Conservation (phyloP, 1,140 invertebrate species). For the Pantala flavescens region DNA sequence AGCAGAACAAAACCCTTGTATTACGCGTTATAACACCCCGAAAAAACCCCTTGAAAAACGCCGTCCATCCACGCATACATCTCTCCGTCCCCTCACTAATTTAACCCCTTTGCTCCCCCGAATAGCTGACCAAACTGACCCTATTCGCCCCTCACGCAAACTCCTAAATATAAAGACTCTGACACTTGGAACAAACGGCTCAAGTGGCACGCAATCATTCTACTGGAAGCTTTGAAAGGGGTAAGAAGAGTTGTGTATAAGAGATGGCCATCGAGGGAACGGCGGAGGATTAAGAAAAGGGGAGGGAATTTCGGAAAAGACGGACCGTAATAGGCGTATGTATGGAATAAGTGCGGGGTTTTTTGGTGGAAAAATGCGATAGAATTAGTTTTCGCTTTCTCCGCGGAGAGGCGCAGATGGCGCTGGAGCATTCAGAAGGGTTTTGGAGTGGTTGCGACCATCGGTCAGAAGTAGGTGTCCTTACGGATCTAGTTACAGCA, state of each 20-base stretch:
- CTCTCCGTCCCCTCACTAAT: not conserved
- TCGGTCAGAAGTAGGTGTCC: too few relatives aligned
- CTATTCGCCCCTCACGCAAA: not conserved
- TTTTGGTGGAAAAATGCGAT: too few relatives aligned
- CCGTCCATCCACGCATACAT: not conserved
- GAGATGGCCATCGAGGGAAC: not conserved
- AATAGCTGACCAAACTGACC: slow-evolving; percentile 4
- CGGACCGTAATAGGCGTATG: too few relatives aligned
- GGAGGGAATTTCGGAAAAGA: not conserved
- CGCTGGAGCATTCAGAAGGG: too few relatives aligned
- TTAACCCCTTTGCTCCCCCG: not conserved
- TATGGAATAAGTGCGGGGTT: too few relatives aligned
- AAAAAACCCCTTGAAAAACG: too few relatives aligned
- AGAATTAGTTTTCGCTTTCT: too few relatives aligned
- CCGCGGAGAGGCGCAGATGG: too few relatives aligned
- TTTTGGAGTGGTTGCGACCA: too few relatives aligned
- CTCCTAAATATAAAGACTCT: not conserved
- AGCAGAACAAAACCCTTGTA: too few relatives aligned
- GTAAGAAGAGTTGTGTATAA: not conserved
- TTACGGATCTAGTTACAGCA: too few relatives aligned
- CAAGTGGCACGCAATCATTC: slow-evolving; percentile 7
- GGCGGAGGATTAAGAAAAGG: not conserved
- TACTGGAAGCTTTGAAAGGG: not conserved
- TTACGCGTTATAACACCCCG: too few relatives aligned
- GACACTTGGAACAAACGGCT: slow-evolving; percentile 4